Evolutionary conservation across 2,113 vertebrate genomes (phyloP), one percentile per base, ranked within the genome.

Genomic region (Sceloporus undulatus): DNA sequence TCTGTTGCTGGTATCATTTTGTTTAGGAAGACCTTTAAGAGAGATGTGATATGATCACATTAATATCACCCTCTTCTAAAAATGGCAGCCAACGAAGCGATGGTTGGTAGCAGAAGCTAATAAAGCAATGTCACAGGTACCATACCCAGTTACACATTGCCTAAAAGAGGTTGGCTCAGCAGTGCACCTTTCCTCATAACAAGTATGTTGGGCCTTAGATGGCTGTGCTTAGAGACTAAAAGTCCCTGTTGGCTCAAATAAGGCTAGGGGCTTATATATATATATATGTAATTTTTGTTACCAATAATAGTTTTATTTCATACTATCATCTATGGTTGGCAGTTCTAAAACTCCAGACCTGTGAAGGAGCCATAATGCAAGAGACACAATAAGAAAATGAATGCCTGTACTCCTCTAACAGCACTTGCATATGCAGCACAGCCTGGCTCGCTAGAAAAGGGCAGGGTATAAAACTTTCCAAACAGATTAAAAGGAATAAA

Each of bases 341-440:
- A 81, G 2, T 65, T 91, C 87, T 82, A 71, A 54, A 80, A 4
- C 27, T 59, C 87, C 6, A 82, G 70, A 88, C n/a, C 5, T 56
- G 7, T n/a, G 48, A 71, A 23, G 18, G 56, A 70, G n/a, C 4
- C 27, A 56, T 48, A 38, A 82, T 81, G 9, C 23, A 40, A 59
- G 52, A 38, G 42, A 34, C 40, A 25, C 4, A 79, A 3, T 74
- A 52, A 14, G 78, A 59, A 70, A 56, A 25, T 38, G 18, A 86
- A 86, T 73, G 23, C 13, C 52, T 65, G 54, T 71, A 79, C 66
- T 52, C 29, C 29, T n/a, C 66, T 52, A 80, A 19, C 65, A 88
- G 82, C 10, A 9, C 3, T 52, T 0, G 29, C 2, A 82, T 52
- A 48, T 48, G 48, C 48, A 48, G 48, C 48, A 48, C 7, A 48